Conservation (phyloP, 2,113 vertebrate species). For the Rhegmatorhina hoffmannsi region DNA sequence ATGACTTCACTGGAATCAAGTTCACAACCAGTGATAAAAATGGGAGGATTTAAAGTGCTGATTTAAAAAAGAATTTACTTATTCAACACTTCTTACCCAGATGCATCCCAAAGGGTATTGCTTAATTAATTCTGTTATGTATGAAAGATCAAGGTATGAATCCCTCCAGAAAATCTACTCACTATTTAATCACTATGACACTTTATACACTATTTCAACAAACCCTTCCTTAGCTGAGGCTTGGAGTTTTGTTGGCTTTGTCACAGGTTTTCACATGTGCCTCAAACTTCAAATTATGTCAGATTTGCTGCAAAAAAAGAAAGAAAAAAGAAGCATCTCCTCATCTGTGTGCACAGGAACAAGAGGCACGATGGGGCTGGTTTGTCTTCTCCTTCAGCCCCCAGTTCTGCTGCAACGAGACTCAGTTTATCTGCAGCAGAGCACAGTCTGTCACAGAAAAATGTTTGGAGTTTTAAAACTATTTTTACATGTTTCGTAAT, state of each 20-base stretch:
- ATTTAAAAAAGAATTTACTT: not conserved
- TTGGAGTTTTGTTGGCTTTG: not conserved
- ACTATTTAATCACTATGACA: not conserved
- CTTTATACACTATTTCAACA: not conserved
- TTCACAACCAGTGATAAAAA: not conserved
- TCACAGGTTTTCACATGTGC: not conserved
- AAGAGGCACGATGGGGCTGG: not conserved
- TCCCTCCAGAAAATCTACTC: not conserved
- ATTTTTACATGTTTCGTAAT: not conserved
- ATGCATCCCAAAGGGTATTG: not conserved
- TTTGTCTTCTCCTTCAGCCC: not conserved
- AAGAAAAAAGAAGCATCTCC: not conserved
- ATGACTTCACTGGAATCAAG: not conserved
- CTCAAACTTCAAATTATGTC: not conserved
- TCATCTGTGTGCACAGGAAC: not conserved
- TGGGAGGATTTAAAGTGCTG: not conserved
- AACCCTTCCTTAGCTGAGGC: not conserved
- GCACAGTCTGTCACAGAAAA: not conserved
- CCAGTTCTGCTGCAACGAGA: not conserved
- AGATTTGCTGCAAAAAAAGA: not conserved
- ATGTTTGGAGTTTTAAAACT: not conserved
- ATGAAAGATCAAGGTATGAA: not conserved
- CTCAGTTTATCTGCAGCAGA: not conserved
- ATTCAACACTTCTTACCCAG: not conserved
- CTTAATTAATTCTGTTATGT: not conserved